These are phyloP conservation scores for Malthinus seriepunctatus DNA, from an alignment of 2,888 invertebrate genomes.

Conservation along the genomic window DNA sequence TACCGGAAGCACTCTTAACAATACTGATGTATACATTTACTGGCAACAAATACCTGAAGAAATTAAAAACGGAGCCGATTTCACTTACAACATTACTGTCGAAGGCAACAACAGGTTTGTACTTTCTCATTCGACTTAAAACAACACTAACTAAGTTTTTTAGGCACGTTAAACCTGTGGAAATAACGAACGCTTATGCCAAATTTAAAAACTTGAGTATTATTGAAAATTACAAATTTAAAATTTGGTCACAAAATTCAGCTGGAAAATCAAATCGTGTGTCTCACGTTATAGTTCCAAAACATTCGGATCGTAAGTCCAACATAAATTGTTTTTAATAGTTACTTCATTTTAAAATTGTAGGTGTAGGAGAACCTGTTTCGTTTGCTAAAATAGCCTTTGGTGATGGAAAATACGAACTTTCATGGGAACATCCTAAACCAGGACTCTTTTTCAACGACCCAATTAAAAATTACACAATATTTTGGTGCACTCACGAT, in stretches of 20 bases:
- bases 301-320: conserved; percentile 57
- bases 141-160: conserved; percentile 19
- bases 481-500: conserved; percentile 68
- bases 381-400: conserved; percentile 65
- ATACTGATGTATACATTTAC: conserved; percentile 71
- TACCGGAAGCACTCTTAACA: conserved; percentile 52
- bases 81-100: conserved; percentile 67
- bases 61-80: conserved; percentile 74
- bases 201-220: conserved; percentile 58
- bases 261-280: conserved; percentile 62
- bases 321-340: not conserved
- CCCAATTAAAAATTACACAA: conserved; percentile 70
- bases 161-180: conserved; percentile 54
- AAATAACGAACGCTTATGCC: conserved; percentile 64
- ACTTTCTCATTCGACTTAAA: conserved; percentile 7
- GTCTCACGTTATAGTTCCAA: conserved; percentile 66
- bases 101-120: conserved; percentile 38
- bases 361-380: conserved; percentile 38
- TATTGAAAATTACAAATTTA: conserved; percentile 56
- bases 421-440: conserved; percentile 73
- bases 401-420: conserved; percentile 70
- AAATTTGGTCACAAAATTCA: conserved; percentile 65
- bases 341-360: not conserved
- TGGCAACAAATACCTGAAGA: conserved; percentile 75
- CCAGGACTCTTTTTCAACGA: conserved; percentile 26